phyloP scores from a whole-genome alignment of 2,797 vertebrate genomes.

The Forpus xanthops region DNA sequence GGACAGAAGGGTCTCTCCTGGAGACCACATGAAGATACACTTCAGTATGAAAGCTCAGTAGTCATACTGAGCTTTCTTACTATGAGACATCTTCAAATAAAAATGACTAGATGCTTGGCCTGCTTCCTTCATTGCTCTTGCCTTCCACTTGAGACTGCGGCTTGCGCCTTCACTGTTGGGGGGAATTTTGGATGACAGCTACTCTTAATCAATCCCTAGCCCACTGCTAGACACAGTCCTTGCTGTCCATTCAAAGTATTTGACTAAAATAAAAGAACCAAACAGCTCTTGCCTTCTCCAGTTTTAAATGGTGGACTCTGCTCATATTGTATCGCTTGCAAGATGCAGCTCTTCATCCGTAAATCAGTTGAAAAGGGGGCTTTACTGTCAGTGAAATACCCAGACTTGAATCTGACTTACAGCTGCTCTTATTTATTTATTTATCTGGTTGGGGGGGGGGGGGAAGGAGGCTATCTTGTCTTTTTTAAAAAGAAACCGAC shows the following conservation, averaged over 20 bases:
- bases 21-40: constrained; percentile 2
- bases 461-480: background rate
- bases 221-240: background rate
- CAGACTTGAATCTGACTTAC: background rate
- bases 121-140: background rate
- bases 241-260: background rate
- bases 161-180: background rate
- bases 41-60: background rate
- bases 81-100: background rate
- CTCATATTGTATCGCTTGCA: background rate
- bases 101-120: background rate
- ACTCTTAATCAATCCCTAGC: background rate
- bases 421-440: background rate
- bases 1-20: background rate
- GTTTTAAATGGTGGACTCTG: background rate
- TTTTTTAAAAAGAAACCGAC: background rate
- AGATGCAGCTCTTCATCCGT: background rate
- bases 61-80: background rate
- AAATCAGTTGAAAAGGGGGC: background rate
- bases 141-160: background rate
- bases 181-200: background rate
- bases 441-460: background rate
- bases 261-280: background rate
- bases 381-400: background rate
- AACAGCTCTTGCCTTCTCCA: background rate